phyloP scores from a whole-genome alignment of 2,113 vertebrate species.

The Takifugu flavidus region DNA sequence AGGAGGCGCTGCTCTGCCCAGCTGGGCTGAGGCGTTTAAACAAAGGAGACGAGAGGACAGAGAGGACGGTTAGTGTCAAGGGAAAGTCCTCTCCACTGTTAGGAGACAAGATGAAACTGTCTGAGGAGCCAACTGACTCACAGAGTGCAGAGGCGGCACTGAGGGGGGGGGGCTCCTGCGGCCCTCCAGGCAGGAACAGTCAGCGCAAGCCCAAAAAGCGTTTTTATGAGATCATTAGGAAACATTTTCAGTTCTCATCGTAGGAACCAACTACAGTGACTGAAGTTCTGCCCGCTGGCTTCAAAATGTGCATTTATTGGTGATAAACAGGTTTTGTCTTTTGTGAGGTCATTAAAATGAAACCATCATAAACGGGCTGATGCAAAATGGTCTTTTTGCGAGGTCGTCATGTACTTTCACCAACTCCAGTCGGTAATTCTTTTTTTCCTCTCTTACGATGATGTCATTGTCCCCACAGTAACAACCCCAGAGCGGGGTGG shows the following conservation, averaged over 20 bases:
- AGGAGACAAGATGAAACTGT: constrained; percentile 15
- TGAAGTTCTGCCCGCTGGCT: not conserved
- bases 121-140: constrained; percentile 15
- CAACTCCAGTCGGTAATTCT: no score
- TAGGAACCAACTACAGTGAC: constrained; percentile 9
- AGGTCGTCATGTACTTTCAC: not conserved
- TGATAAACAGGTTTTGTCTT: not conserved
- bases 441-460: not conserved
- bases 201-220: constrained; percentile 48
- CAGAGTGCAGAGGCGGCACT: constrained; percentile 10
- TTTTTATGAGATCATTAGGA: constrained; percentile 58
- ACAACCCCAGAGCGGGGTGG: not conserved
- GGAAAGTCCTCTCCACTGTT: constrained; percentile 16
- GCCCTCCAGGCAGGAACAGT: constrained; percentile 15
- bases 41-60: constrained; percentile 30
- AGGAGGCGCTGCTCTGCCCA: constrained; percentile 77
- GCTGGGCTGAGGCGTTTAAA: constrained; percentile 30
- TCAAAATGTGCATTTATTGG: constrained; percentile 8
- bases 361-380: constrained; percentile 4
- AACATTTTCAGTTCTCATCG: constrained; percentile 47
- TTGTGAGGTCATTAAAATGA: constrained; percentile 11
- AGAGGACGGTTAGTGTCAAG: constrained; percentile 17
- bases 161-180: constrained; percentile 3
- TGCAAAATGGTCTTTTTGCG: not conserved
- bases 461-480: not conserved